Base-by-base conservation (phyloP, 2,888 invertebrate genomes). In the Pseudococcus longispinus region DNA sequence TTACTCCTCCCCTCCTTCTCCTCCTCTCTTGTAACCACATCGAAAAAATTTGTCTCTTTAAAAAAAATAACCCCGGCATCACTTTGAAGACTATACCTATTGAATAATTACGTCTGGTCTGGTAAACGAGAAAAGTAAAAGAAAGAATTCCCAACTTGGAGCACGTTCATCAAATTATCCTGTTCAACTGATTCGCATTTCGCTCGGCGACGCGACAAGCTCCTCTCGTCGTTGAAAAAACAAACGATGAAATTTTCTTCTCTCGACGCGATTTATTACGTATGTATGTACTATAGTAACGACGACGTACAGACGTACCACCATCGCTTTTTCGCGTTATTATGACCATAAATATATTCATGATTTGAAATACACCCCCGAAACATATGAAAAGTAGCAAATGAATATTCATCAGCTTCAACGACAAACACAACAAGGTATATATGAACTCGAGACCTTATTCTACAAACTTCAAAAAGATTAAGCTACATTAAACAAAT, bases 401-500 rank as follows among this genome's bases (percentile, higher is more conserved):
- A 80, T 80, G 77, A 80, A 80, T 80, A 80, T 80, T 80, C 77
- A 80, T 80, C 77, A 80, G 77, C 42, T 80, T 80, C 77, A 80
- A 80, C 77, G 42, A 80, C 77, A 42, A 80, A 80, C 42, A 80
- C 42, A 80, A 80, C 1, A 80, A 80, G 42, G 42, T 80, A 80
- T 42, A 42, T 42, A 80, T 80, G 77, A 80, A 80, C 77, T 80
- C 42, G 42, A 37, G 42, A 42, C 77, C 77, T 80, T 80, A 80
- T 42, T 42, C 77, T 74, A 74, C 74, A 74, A 80, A 80, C 77
- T 80, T 80, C 42, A 80, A 80, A 80, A 80, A 80, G 77, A 80
- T 80, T 80, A 80, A 80, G 77, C 42, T 80, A 80, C 77, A 80
- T 80, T 80, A 80, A 80, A 42, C 42, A 80, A 80, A 80, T 80